Percentiles rank a stretch among this genome's conserved stretches.
Conservation (phyloP, 2,888 invertebrate genomes). For the Tolmerus cingulatus region DNA sequence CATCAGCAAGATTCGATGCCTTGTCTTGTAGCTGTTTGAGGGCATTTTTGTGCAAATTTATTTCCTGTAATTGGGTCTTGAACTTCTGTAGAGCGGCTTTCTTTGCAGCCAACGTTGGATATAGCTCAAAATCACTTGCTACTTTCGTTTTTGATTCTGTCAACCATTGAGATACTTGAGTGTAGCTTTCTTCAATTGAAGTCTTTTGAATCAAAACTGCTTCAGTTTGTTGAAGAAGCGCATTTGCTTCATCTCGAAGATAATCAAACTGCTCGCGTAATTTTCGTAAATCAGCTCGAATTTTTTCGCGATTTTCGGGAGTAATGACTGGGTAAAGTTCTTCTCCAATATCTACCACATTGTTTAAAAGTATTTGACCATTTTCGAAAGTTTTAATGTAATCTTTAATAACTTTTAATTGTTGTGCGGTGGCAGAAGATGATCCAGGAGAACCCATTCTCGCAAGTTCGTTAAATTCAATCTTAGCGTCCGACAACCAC, state of each 20-base stretch:
- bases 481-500: conserved; percentile 81
- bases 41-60: conserved; percentile 84
- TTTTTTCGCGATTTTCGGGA: conserved; percentile 84
- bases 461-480: conserved; percentile 76
- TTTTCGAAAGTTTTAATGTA: conserved; percentile 71
- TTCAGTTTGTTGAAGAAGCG: conserved; percentile 86
- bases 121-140: conserved; percentile 74
- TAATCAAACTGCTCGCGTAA: conserved; percentile 85
- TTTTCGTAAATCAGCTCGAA: conserved; percentile 81
- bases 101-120: conserved; percentile 86
- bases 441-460: conserved; percentile 75
- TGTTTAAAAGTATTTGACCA: conserved; percentile 80
- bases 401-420: conserved; percentile 76
- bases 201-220: conserved; percentile 88
- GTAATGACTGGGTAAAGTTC: conserved; percentile 85
- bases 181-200: conserved; percentile 91
- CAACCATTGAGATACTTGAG: conserved; percentile 88
- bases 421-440: conserved; percentile 76
- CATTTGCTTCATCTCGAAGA: conserved; percentile 83
- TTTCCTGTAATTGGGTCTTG: conserved; percentile 83
- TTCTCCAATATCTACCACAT: conserved; percentile 87
- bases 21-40: conserved; percentile 85
- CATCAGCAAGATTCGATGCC: conserved; percentile 79
- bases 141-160: conserved; percentile 79
- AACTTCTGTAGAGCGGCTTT: conserved; percentile 84